Evolutionary conservation across 2,888 invertebrate genomes (phyloP).

Genomic region (Ichneumoninae sp.): DNA sequence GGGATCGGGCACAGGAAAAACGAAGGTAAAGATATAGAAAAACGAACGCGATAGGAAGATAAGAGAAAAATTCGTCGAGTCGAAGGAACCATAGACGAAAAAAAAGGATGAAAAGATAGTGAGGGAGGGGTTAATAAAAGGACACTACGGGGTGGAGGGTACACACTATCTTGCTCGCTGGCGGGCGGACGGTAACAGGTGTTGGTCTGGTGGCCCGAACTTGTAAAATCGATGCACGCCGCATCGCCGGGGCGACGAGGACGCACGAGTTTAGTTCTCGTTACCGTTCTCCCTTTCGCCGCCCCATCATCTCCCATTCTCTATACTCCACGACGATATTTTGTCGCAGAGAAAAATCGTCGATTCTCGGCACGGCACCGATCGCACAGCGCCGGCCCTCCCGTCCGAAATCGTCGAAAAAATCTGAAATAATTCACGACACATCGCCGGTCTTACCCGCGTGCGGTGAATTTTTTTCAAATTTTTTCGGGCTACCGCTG

Average conservation of each 20-base stretch:
- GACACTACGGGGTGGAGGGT: conserved; percentile 52
- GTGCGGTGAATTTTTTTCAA: not conserved
- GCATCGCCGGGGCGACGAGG: conserved; percentile 67
- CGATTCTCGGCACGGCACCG: conserved; percentile 10
- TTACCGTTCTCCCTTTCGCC: conserved; percentile 28
- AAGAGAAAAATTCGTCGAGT: conserved; percentile 32
- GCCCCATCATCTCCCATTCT: conserved; percentile 22
- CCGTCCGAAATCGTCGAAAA: not conserved
- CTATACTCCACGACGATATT: not conserved
- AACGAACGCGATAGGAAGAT: conserved; percentile 42
- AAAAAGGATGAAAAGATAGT: conserved; percentile 11
- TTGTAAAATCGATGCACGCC: conserved; percentile 72
- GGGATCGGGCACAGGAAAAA: conserved; percentile 40
- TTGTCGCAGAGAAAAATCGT: conserved; percentile 16
- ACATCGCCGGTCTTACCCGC: not conserved
- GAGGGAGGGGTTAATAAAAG: conserved; percentile 6
- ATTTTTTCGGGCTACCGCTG: not conserved
- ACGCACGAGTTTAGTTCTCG: conserved; percentile 48
- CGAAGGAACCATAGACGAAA: conserved; percentile 32
- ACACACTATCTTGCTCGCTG: conserved; percentile 65
- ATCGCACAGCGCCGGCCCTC: not conserved
- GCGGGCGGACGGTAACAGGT: conserved; percentile 80
- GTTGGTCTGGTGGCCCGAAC: conserved; percentile 77
- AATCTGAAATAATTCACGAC: not conserved
- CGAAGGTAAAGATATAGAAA: conserved; percentile 41